Evolutionary conservation across 2,113 vertebrate species (phyloP).

Genomic region (Cromileptes altivelis): DNA sequence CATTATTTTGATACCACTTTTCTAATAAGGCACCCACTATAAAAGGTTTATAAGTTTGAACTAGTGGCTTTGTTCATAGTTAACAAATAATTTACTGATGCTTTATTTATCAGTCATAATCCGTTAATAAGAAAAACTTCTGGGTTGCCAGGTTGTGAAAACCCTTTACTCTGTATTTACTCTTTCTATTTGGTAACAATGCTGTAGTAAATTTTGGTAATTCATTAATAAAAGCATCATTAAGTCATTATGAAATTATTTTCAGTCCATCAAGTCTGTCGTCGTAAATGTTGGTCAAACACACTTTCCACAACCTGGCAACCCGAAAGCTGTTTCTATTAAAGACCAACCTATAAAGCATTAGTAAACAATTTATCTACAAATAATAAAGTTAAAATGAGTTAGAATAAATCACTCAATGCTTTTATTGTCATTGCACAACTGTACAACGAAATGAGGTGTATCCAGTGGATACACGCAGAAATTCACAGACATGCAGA

Average conservation of each 20-base stretch:
- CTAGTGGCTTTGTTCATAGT: not conserved
- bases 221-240: not conserved
- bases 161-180: not conserved
- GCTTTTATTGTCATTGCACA: too few species aligned
- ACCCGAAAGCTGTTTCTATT: not conserved
- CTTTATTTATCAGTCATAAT: not conserved
- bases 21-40: not conserved
- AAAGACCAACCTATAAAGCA: not conserved
- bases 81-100: not conserved
- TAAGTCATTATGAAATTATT: not conserved
- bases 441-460: too few species aligned
- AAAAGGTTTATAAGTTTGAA: not conserved
- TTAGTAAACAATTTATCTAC: not conserved
- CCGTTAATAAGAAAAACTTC: not conserved
- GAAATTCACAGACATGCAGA: too few species aligned
- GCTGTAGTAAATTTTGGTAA: not conserved
- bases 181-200: not conserved
- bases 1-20: not conserved
- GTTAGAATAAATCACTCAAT: too few species aligned
- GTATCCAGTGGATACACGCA: too few species aligned
- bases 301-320: not conserved
- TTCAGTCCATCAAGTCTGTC: not conserved
- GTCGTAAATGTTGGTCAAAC: not conserved
- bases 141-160: not conserved
- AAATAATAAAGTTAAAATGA: not conserved